These are phyloP conservation scores for Dynastes tityus DNA, from an alignment of 2,888 invertebrate species.

Conservation along the genomic window DNA sequence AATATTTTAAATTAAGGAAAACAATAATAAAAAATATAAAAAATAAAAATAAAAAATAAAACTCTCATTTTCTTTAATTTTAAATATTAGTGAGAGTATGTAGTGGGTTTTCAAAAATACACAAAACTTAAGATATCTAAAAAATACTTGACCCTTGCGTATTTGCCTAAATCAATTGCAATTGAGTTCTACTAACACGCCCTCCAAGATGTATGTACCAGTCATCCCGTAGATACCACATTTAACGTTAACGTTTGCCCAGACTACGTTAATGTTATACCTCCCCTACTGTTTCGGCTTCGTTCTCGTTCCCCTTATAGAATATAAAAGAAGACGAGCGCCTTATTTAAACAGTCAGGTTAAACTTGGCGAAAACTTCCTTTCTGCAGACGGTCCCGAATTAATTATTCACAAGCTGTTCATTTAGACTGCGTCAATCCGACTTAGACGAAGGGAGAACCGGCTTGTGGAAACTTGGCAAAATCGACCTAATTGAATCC, in stretches of 20 bases:
- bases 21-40: too few relatives aligned
- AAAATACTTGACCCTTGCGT: too few relatives aligned
- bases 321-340: constrained; percentile 10
- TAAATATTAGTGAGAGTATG: too few relatives aligned
- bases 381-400: constrained; percentile 4
- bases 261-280: constrained; percentile 4
- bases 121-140: too few relatives aligned
- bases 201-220: too few relatives aligned
- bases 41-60: too few relatives aligned
- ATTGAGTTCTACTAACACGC: too few relatives aligned
- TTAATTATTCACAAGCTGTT: constrained; percentile 32
- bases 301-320: background rate
- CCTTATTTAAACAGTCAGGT: constrained; percentile 26
- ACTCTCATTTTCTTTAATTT: too few relatives aligned
- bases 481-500: constrained; percentile 29
- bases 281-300: background rate
- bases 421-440: constrained; percentile 23
- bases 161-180: too few relatives aligned
- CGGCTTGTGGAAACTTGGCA: background rate
- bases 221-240: background rate
- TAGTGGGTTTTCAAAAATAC: too few relatives aligned
- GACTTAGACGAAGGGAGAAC: background rate
- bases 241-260: constrained; percentile 10
- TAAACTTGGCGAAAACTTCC: constrained; percentile 18
- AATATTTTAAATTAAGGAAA: too few relatives aligned